Evolutionary conservation across 2,888 invertebrate genomes (phyloP).

Genomic region (Troides aeacus): DNA sequence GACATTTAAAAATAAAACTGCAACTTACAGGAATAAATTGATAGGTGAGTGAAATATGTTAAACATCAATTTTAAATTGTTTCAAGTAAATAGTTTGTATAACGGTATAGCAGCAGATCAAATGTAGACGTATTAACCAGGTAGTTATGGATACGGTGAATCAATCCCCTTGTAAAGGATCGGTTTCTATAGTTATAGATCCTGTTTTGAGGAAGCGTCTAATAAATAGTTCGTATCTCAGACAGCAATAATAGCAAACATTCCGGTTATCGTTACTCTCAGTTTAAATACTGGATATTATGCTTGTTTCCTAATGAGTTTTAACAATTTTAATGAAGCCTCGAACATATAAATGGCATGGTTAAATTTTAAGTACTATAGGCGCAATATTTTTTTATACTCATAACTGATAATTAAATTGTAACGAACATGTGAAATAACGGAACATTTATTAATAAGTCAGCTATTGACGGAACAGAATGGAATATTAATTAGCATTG

Average conservation of each 20-base stretch:
- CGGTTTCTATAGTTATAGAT: conserved; percentile 3
- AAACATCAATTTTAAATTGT: conserved; percentile 6
- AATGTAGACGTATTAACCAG: conserved; percentile 17
- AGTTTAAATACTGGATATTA: background rate
- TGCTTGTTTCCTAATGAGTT: background rate
- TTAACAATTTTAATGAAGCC: background rate
- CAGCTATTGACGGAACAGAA: conserved; percentile 11
- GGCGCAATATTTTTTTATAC: too few species aligned
- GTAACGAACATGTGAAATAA: background rate
- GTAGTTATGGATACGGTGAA: background rate
- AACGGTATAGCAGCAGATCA: background rate
- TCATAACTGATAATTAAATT: too few species aligned
- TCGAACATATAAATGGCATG: background rate
- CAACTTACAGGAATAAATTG: conserved; percentile 5
- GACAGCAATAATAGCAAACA: conserved; percentile 23
- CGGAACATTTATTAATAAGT: background rate
- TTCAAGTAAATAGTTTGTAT: background rate
- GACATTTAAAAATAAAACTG: conserved; percentile 23
- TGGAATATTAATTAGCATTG: conserved; percentile 40
- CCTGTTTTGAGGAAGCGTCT: conserved; percentile 11
- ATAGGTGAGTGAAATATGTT: conserved; percentile 21
- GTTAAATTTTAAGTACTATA: too few species aligned
- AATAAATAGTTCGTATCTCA: conserved; percentile 14
- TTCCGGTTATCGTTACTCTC: conserved; percentile 18
- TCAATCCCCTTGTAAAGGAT: conserved; percentile 12